phyloP scores from a whole-genome alignment of 2,888 invertebrate genomes.

The Diadegma fenestrale region DNA sequence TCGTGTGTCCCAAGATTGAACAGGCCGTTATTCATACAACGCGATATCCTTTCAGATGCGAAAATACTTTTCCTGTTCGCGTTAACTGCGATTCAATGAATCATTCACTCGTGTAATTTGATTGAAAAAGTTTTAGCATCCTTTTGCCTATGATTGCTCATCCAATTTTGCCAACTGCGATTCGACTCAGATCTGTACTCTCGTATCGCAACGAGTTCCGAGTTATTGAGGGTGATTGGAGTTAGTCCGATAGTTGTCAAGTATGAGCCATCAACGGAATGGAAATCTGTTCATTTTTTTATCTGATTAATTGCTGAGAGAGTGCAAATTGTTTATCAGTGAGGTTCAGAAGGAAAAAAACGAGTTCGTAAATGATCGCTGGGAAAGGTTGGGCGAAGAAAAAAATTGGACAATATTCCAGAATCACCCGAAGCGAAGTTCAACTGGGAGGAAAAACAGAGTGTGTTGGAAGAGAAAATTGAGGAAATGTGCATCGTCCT shows the following conservation, averaged over 20 bases:
- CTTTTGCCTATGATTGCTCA: not conserved
- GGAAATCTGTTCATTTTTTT: not conserved
- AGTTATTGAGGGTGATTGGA: not conserved
- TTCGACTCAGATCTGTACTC: not conserved
- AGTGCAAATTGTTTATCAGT: too few species aligned
- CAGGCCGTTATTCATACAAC: conserved; percentile 18
- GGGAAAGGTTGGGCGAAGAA: not conserved
- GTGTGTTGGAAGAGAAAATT: conserved; percentile 24
- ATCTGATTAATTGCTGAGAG: not conserved
- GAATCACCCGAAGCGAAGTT: too few species aligned
- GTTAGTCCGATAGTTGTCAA: not conserved
- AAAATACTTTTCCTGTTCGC: conserved; percentile 10
- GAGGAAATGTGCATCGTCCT: conserved; percentile 46
- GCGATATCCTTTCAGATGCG: conserved; percentile 24
- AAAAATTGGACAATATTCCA: not conserved
- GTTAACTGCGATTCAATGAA: not conserved
- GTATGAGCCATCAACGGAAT: not conserved
- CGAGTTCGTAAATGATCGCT: not conserved
- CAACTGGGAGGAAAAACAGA: conserved; percentile 5
- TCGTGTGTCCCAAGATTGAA: conserved; percentile 30
- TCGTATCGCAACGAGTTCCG: not conserved
- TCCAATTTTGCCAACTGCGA: not conserved
- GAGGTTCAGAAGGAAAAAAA: not conserved
- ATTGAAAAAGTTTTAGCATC: not conserved
- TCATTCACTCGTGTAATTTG: not conserved